Base-by-base conservation (phyloP, 2,113 vertebrate genomes). In the Clinocottus analis region DNA sequence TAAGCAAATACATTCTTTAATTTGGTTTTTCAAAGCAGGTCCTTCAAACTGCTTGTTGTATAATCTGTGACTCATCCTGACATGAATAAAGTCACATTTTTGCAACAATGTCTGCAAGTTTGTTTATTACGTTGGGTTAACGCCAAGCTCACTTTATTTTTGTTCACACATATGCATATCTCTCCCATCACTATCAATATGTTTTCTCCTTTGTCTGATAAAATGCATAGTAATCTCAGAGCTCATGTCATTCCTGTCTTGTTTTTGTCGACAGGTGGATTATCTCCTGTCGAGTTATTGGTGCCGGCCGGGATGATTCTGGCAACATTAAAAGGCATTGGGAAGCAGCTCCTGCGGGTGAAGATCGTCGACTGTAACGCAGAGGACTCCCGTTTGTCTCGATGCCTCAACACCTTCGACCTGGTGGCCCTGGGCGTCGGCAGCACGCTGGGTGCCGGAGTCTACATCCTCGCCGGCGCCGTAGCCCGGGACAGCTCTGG, bases 351-450 rank as follows among this genome's bases (percentile, higher is more conserved):
- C 17, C 91, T 99, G 86, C 94, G 97, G 5, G 95, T 98, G 75
- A 99, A 99, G 88, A 96, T 95, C 0, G 96, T 99, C 75, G 95
- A 98, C 93, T 95, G 94, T 49, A 94, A 89, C 86, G 35, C 80
- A 0, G 96, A 98, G 1, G 95, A 96, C 0, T 95, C 96, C 47
- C 95, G 93, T 0, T 90, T 99, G 21, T 95, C 95, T 0, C 95
- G 98, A 58, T 99, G 98, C 88, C 94, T 99, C 63, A 96, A 96
- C 93, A 99, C 97, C 0, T 96, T 97, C 5, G 98, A 99, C 92
- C 94, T 99, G 80, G 95, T 99, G 80, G 97, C 97, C 0, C 93
- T 99, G 43, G 98, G 98, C 0, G 98, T 99, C 0, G 98, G 98
- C 85, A 99, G 98, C 81, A 99, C 98, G 0, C 92, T 99, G 70